Base-by-base conservation (phyloP, 2,113 vertebrate genomes). In the Carassius carassius region DNA sequence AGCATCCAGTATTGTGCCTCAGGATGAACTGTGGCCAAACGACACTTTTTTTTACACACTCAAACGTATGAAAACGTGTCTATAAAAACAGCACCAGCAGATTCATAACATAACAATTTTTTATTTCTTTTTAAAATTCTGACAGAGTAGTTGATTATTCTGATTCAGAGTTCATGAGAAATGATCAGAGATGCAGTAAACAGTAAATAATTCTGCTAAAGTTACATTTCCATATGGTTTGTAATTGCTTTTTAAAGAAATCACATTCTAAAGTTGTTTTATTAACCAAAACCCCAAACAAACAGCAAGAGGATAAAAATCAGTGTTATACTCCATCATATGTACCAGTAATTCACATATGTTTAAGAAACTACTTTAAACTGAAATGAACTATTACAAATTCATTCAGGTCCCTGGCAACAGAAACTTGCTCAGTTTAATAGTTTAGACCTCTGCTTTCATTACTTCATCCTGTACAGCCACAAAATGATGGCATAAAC, bases 341-440 rank as follows among this genome's bases (percentile, higher is more conserved):
- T 84, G 37, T 74, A 86, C 12, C 73, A 44, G 29, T 63, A 32
- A 65, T 60, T 13, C 35, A 51, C 75, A 83, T 54, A 70, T 77
- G 62, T 69, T 73, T 58, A 82, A 49, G 84, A 84, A 81, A 82
- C 86, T 72, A 76, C 9, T 35, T 63, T 56, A 85, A 65, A 75
- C 23, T n/a, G 12, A 82, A 86, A 51, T 87, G 12, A 82, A 16
- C 85, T 83, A 44, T 74, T 80, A 85, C n/a, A 78, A 83, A 54
- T 76, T 67, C 21, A 7, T 74, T 81, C 11, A 62, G 51, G 84
- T 82, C 83, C 92, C 89, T 87, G 89, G 89, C 89, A 94, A 93
- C 91, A 93, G 92, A 93, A 92, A 85, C 89, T 90, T 89, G 65
- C 86, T 87, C 75, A 87, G 89, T 67, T 74, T 86, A 89, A 90